Evolutionary conservation across 2,888 invertebrate genomes (phyloP).

Genomic region (Tenthredo mesomela): DNA sequence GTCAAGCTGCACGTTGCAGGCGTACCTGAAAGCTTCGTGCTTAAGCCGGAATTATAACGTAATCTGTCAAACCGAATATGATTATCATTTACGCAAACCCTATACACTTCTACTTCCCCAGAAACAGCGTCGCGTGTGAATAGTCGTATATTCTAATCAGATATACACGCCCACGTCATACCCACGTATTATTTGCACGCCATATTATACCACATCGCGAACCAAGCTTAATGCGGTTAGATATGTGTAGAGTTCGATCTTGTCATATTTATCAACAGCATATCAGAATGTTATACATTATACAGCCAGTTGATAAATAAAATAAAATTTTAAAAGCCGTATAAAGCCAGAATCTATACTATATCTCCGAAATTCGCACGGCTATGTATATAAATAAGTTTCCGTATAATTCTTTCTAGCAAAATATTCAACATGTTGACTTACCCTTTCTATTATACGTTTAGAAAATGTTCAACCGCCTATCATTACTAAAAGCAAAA

Average conservation of each 20-base stretch:
- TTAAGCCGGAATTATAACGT: conserved; percentile 40
- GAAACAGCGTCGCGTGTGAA: conserved; percentile 37
- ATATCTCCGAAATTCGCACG: neutral
- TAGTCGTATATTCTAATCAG: conserved; percentile 42
- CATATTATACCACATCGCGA: conserved; percentile 6
- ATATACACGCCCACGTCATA: conserved; percentile 27
- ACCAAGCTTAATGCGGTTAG: neutral
- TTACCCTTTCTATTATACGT: too few relatives aligned
- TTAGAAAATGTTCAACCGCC: neutral
- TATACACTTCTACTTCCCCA: conserved; percentile 21
- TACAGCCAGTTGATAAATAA: neutral
- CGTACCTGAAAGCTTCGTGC: conserved; percentile 34
- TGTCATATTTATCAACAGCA: conserved; percentile 14
- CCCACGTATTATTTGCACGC: conserved; percentile 25
- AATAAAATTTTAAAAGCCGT: neutral
- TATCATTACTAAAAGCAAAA: neutral
- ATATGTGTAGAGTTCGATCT: neutral
- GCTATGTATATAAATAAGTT: too few relatives aligned
- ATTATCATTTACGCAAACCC: conserved; percentile 45
- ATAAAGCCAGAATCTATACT: neutral
- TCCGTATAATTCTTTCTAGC: neutral
- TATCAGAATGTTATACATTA: neutral
- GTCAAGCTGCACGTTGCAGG: conserved; percentile 24
- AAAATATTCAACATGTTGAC: too few relatives aligned
- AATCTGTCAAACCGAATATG: conserved; percentile 47